Base-by-base conservation (phyloP, 2,797 vertebrate species). In the Acanthurus leucopareius region DNA sequence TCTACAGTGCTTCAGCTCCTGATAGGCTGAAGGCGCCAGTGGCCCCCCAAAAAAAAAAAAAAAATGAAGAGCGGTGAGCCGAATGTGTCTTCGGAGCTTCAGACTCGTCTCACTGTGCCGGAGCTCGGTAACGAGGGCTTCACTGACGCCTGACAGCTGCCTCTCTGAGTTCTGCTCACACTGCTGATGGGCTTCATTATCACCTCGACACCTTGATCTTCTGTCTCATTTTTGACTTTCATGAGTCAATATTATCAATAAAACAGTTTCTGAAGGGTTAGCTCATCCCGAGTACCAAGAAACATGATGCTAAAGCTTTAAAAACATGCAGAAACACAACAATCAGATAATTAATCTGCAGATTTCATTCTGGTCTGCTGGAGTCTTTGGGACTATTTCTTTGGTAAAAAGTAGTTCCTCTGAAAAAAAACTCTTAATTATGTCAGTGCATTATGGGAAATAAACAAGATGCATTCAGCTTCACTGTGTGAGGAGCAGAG, bases 131-230 rank as follows among this genome's bases (percentile, higher is more conserved):
- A 57, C 3, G 56, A 44, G 28, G 64, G 57, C 47, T 63, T 70
- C 58, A 20, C 70, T n/a, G 58, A 73, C 61, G 58, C 56, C 14
- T 61, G 57, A 68, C 47, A 72, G 70, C 80, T 61, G 58, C 52
- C 0, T 62, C 28, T 61, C 48, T 22, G 48, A 73, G 54, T 45
- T 15, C 35, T 3, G 25, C 25, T 74, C 73, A 58, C 67, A 60
- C 1, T 11, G 69, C 66, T 48, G 17, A 66, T 65, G 14, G 28
- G 10, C 54, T 48, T n/a, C 3, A 1, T 47, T 25, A 11, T 44
- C 19, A 6, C 22, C 19, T 16, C 17, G 2, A 64, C 17, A 17
- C n/a, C 25, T 73, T 20, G 19, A 58, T 38, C 75, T 56, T 48
- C 17, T 15, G 5, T n/a, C 48, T 49, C 2, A 53, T 25, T 32